Base-by-base conservation (phyloP, 2,888 invertebrate genomes). In the Octodonta nipae region DNA sequence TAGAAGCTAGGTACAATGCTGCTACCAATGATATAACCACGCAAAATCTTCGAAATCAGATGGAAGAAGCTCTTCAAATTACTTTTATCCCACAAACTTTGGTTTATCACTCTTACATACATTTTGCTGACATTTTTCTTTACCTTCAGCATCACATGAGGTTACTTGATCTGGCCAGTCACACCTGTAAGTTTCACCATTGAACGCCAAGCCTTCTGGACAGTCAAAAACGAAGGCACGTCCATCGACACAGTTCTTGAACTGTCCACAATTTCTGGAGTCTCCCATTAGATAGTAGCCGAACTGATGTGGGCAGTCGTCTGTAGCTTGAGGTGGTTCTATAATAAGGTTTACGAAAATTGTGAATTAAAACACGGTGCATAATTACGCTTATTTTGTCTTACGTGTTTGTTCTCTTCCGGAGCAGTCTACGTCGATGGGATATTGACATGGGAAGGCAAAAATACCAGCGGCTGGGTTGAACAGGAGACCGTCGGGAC, bases 121-220 rank as follows among this genome's bases (percentile, higher is more conserved):
- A n/a, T n/a, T n/a, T n/a, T n/a, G n/a, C n/a, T n/a, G n/a, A n/a
- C n/a, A n/a, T n/a, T n/a, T n/a, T n/a, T 26, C 25, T 26, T 43
- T 60, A 80, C 83, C 75, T 71, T 84, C 85, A 30, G 79, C 78
- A 53, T 87, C 78, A 49, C 86, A 87, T 34, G 78, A 76, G 3
- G 71, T 58, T 1, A 85, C 86, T 58, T 79, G 73, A 63, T 88
- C 88, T 3, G 87, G 84, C 86, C 86, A 88, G 40, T 88, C 85
- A 56, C 88, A 88, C 32, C 78, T 71, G 54, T 84, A 82, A 6
- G 67, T 70, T 7, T 70, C 71, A 2, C 73, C 65, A 31, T 51
- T 52, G 40, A 49, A 54, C 5, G 86, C 86, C 31, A 88, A 65
- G 13, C 87, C 87, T 49, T 82, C 85, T 0, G 87, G 87, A 51